Evolutionary conservation across 2,888 invertebrate genomes (phyloP), one percentile per base, ranked within the genome.

Genomic region (Galerucella pusilla): DNA sequence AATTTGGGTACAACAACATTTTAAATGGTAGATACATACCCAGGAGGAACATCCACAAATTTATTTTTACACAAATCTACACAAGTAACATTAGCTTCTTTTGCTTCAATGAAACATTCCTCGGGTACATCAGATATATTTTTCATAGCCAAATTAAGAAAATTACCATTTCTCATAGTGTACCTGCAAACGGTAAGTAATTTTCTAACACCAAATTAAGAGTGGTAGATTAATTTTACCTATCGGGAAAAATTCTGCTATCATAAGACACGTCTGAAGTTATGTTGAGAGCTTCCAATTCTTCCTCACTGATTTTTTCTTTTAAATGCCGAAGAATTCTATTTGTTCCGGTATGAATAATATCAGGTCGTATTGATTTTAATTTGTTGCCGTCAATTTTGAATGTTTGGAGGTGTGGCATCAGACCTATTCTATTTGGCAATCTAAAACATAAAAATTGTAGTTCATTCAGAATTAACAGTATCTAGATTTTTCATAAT

Each of bases 331-430:
- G 94, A 86, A 97, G 90, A 85, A 97, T 91, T 75, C 95, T 88
- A 59, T 91, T 90, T 0, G 96, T 96, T n/a, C 97, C 97, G 75
- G 95, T 93, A 84, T 93, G 92, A 70, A 97, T 90, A 73, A 97
- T 92, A 86, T 97, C 97, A 75, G 94, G 91, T 52, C 97, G 89
- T 45, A 97, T 93, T 70, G 93, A 93, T 82, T 94, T 92, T 80
- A 97, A 89, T 82, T 94, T 94, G 88, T 97, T 97, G 6, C 97
- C 97, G 80, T 96, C 95, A 83, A 97, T 90, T 78, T 92, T 93
- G 68, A 97, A 90, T 80, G 94, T 94, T 83, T 95, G 94, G 74
- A 97, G 88, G 85, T 96, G 94, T 0, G 94, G 92, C 81, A 97
- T 89, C 1, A 91, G 87, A 28, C 93, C 90, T 69, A 95, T 84